Evolutionary conservation across 2,113 vertebrate species (phyloP), one percentile per base, ranked within the genome.

Genomic region (Chionis minor): DNA sequence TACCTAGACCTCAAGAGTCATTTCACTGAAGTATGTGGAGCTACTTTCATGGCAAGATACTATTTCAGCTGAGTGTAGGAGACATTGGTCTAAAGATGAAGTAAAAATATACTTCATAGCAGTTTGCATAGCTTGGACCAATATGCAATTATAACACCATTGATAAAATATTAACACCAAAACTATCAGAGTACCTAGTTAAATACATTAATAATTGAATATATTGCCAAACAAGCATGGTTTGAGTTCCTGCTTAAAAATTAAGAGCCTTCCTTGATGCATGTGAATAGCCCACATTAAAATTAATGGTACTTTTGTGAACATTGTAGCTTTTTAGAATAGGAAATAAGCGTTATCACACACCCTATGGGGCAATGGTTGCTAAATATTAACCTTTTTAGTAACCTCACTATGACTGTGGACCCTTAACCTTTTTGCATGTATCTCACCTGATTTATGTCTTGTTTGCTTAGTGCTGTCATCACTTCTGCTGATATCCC

Each of bases 141-240:
- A 67, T 38, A 83, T 56, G 59, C 8, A 87, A 35, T 89, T 91
- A 49, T 40, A 66, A 86, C 5, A 61, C 75, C 18, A 59, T 16
- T 70, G n/a, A 94, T 86, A 88, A 96, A 85, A 91, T 90, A 95
- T 72, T 92, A 89, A 94, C 35, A 52, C 35, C 67, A 86, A 81
- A 97, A 86, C 58, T 90, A 61, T 87, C 62, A n/a, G n/a, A 71
- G 42, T 56, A 82, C 26, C 81, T 51, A 80, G 33, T 81, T 96
- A 92, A 95, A 92, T 62, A 44, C 17, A 83, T 94, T 94, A 95
- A 91, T 94, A 96, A 95, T 89, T 92, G 62, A 97, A 94, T 84
- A 92, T 30, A 81, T 51, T 56, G 47, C 13, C 26, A 93, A 88
- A 69, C 22, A 80, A 90, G 4, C 6, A 90, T n/a, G 49, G 23